Base-by-base conservation (phyloP, 1,140 invertebrate species). In the Lasioglossum albipes region DNA sequence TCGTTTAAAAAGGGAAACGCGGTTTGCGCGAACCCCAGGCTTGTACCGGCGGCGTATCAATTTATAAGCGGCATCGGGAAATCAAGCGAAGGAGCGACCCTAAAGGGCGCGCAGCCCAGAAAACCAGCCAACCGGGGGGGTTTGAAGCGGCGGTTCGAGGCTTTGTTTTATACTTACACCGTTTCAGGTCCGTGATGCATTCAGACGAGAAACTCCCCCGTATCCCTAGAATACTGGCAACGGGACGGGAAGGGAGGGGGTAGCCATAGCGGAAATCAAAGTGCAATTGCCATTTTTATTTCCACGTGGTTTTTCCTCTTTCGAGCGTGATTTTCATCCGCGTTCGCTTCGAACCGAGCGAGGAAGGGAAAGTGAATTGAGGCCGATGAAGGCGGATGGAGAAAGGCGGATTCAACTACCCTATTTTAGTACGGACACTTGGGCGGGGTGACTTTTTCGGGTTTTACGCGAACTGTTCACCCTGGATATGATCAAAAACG, bases 241-340 rank as follows among this genome's bases (percentile, higher is more conserved):
- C 41, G 71, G 68, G 16, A 70, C 75, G 79, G 82, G 78, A 75
- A 45, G 78, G 83, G 75, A 75, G 68, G 83, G 65, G 79, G 18
- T n/a, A 66, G 82, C 74, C 61, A 72, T 65, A 71, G 69, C 54
- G 86, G 87, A 87, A 90, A 92, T 92, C 89, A 90, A 92, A 90
- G 87, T 90, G 88, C 91, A 89, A 92, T 92, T 91, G 89, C 90
- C 89, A 92, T 92, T 93, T 93, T 92, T 92, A 92, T 91, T 92
- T 90, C 88, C 81, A 52, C 85, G 66, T 77, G 74, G 70, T 72
- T 83, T 79, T 54, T 65, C 41, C 62, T 69, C 54, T 80, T 67
- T n/a, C 57, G 13, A 54, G 62, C 52, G 64, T 52, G 75, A 85
- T 86, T 85, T 83, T 85, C 27, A 83, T 83, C 68, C 79, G 49